Evolutionary conservation across 2,888 invertebrate species (phyloP).

Genomic region (Ceriagrion tenellum): DNA sequence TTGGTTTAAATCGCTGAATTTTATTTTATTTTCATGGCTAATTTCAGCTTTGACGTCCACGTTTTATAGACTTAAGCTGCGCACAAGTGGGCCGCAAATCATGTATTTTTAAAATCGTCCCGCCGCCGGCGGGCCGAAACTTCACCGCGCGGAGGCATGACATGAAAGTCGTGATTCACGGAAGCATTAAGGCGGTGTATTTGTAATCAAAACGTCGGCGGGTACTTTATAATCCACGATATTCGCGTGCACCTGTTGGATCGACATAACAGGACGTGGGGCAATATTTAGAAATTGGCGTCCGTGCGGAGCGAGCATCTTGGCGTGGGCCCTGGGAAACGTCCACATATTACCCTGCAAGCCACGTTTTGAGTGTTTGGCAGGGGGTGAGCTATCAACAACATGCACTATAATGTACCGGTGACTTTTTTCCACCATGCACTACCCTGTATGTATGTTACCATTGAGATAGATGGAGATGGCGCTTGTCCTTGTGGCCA

Average conservation of each 20-base stretch:
- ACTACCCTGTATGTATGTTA: no score
- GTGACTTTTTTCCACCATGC: no score
- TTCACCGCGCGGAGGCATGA: background rate
- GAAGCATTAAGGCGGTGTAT: background rate
- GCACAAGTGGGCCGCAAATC: background rate
- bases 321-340: background rate
- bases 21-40: background rate
- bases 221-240: background rate
- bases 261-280: background rate
- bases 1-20: background rate
- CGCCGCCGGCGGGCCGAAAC: background rate
- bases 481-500: no score
- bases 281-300: constrained; percentile 16
- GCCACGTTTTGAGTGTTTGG: no score
- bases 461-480: no score
- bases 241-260: constrained; percentile 11
- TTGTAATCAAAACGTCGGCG: background rate
- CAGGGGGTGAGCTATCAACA: no score
- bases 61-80: background rate
- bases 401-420: no score
- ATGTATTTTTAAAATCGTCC: background rate
- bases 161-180: background rate
- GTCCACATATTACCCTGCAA: no score
- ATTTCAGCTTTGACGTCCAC: background rate
- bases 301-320: background rate